phyloP scores from a whole-genome alignment of 2,888 invertebrate species.

The Drosophila trichaetosa region DNA sequence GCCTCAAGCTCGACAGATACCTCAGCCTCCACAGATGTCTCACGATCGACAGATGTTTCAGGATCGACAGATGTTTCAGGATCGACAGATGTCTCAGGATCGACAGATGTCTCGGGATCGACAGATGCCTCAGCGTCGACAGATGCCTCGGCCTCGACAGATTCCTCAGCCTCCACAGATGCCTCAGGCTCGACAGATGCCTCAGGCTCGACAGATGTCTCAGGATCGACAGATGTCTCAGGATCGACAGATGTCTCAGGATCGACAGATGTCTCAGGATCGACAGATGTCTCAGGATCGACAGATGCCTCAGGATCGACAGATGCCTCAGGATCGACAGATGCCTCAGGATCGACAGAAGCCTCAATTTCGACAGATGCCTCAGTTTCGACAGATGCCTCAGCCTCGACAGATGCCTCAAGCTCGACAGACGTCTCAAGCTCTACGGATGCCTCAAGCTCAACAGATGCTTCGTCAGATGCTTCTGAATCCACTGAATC shows the following conservation, averaged over 20 bases:
- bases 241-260: background rate
- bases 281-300: constrained; percentile 20
- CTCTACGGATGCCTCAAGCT: constrained; percentile 35
- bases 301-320: constrained; percentile 37
- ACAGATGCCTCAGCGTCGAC: no score
- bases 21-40: constrained; percentile 25
- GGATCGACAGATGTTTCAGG: background rate
- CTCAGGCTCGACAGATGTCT: constrained; percentile 22
- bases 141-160: no score
- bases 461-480: constrained; percentile 42
- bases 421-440: constrained; percentile 38
- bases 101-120: no score
- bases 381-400: background rate
- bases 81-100: accelerated
- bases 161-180: no score
- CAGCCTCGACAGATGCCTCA: constrained; percentile 37
- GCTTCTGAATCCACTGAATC: constrained; percentile 30
- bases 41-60: background rate
- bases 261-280: background rate
- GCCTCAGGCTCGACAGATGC: background rate
- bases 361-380: background rate
- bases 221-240: background rate
- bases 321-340: constrained; percentile 18
- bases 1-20: constrained; percentile 24
- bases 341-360: background rate